Percentiles rank a stretch among this genome's conserved stretches.
These are phyloP conservation scores for Sebastes cheni DNA, from an alignment of 2,797 vertebrate species.

Conservation along the genomic window DNA sequence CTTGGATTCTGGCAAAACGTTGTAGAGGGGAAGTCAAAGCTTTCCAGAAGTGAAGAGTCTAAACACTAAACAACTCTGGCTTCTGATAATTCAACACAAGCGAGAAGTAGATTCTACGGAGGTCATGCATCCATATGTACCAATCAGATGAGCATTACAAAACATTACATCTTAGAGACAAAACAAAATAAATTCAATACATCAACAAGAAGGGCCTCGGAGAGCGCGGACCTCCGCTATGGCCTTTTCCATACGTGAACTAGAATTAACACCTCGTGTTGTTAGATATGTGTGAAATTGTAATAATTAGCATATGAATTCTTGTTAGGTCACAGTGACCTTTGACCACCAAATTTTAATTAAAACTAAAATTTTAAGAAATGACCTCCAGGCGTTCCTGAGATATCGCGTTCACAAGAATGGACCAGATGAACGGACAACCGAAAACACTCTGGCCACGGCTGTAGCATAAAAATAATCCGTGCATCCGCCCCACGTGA, in stretches of 20 bases:
- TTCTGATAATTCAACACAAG: not conserved
- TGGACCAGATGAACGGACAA: too few relatives aligned
- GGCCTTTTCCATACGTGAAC: too few relatives aligned
- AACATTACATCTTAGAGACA: not conserved
- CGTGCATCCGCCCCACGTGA: not conserved
- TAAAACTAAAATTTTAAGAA: too few relatives aligned
- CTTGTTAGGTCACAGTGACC: too few relatives aligned
- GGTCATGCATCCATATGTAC: not conserved
- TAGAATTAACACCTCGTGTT: too few relatives aligned
- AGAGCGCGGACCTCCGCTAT: not conserved
- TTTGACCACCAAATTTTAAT: too few relatives aligned
- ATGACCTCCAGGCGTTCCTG: too few relatives aligned
- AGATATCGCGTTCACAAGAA: too few relatives aligned
- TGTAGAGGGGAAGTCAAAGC: not conserved
- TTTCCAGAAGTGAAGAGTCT: not conserved
- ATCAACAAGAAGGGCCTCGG: not conserved
- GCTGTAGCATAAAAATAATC: too few relatives aligned
- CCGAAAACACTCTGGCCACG: not conserved
- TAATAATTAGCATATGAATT: not conserved
- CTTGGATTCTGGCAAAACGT: not conserved
- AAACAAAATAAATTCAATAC: not conserved
- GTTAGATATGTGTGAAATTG: not conserved
- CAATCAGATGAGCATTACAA: not conserved
- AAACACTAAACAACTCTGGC: not conserved
- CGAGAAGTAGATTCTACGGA: not conserved